A percentile compares a stretch with the other conserved stretches of the same genome.
Conservation (phyloP, 1,140 invertebrate genomes). For the Leptinotarsa undecemlineata region DNA sequence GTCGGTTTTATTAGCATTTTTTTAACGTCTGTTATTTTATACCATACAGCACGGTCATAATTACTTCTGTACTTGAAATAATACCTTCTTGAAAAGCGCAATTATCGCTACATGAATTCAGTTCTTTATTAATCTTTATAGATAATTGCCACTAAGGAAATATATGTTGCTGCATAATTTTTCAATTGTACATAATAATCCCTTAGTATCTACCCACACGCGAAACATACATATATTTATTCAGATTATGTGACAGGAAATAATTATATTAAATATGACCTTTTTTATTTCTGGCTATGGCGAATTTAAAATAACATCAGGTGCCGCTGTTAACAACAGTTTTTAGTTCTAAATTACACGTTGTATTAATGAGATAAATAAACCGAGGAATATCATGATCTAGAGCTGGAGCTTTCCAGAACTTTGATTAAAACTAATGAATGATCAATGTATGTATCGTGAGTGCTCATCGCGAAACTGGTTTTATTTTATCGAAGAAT, state of each 20-base stretch:
- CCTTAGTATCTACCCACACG: neutral
- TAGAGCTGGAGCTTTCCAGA: neutral
- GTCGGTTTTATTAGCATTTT: no score
- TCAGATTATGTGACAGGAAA: constrained; percentile 16
- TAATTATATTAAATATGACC: constrained; percentile 9
- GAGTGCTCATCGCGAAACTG: constrained; percentile 3
- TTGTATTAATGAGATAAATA: constrained; percentile 17
- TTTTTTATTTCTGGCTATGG: constrained; percentile 6
- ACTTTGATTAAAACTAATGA: neutral
- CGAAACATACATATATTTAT: constrained; percentile 11
- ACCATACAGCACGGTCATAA: no score
- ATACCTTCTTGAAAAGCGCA: no score
- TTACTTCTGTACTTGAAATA: no score
- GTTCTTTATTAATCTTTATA: neutral
- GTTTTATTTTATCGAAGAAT: constrained; percentile 10
- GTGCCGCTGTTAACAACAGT: constrained; percentile 12
- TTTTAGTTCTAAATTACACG: constrained; percentile 14
- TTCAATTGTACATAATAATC: constrained; percentile 8
- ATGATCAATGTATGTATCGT: neutral
- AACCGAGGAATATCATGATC: neutral
- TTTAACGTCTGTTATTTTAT: no score
- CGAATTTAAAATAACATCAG: neutral
- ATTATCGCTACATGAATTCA: no score
- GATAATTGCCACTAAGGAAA: constrained; percentile 1
- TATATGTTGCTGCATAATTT: neutral